Base-by-base conservation (phyloP, 2,797 vertebrate genomes). In the Typhlichthys subterraneus region DNA sequence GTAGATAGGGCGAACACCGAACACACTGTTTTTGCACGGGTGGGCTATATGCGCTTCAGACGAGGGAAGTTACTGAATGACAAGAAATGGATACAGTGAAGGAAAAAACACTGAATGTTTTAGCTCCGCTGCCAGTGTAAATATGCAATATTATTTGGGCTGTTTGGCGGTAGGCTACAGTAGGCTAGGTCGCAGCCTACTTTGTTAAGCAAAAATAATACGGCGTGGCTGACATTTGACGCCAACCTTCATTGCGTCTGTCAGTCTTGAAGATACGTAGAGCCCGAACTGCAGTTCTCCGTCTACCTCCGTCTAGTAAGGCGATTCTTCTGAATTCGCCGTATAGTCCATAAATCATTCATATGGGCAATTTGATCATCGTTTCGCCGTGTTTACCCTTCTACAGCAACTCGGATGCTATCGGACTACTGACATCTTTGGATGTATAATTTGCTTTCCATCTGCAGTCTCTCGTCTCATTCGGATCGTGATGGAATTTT, bases 21-120 rank as follows among this genome's bases (percentile, higher is more conserved):
- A 47, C 49, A 14, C 52, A n/a, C 45, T 31, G 45, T 57, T 74
- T 29, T 70, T 53, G 81, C 80, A 76, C 79, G 83, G 88, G 82
- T 87, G 88, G 89, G 85, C 90, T 84, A 83, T 77, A 81, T 84
- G 75, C 78, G 73, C 81, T 71, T 63, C 65, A 79, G 61, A 75
- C 52, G 5, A 51, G 57, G 76, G 81, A 88, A 91, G 80, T 90
- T 86, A 53, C 57, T 73, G 23, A 29, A 29, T 29, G 23, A 59
- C 65, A 85, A 79, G 69, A 81, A 75, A 77, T 45, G 48, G 62
- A 68, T 50, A 7, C 67, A 64, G 65, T 61, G 4, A 70, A 14
- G 67, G 47, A 38, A 70, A 51, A 67, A 7, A 31, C 1, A 15
- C 29, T 17, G 1, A 4, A 60, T 55, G 51, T 10, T 65, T 62